These are phyloP conservation scores for Orthosia gothica DNA, from an alignment of 2,888 invertebrate species.

Conservation along the genomic window DNA sequence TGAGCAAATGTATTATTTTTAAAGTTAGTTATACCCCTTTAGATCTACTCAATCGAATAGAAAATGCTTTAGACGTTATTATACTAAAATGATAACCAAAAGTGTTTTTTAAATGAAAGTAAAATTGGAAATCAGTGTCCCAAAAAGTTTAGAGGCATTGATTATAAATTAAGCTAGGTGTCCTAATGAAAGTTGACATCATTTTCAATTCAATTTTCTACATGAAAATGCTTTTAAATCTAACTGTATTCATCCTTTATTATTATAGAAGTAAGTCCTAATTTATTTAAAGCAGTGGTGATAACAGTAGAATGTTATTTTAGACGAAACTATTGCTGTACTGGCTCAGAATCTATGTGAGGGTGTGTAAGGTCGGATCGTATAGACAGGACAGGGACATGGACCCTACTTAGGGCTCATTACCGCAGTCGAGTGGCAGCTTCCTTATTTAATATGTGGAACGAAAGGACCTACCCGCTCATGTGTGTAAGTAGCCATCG, in stretches of 20 bases:
- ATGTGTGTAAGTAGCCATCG: conserved; percentile 59
- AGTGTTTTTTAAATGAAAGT: conserved; percentile 25
- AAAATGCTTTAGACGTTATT: neutral
- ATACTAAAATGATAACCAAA: conserved; percentile 21
- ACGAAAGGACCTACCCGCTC: conserved; percentile 66
- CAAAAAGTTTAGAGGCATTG: conserved; percentile 18
- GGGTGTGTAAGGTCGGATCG: conserved; percentile 55
- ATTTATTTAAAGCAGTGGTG: conserved; percentile 1
- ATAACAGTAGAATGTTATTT: conserved; percentile 21
- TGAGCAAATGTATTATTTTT: neutral
- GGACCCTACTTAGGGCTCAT: conserved; percentile 69
- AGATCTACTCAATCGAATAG: conserved; percentile 1
- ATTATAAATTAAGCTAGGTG: conserved; percentile 26
- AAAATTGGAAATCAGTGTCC: conserved; percentile 8
- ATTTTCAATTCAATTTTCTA: conserved; percentile 14
- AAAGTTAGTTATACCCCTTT: conserved; percentile 13
- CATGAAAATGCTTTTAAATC: conserved; percentile 38
- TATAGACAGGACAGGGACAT: conserved; percentile 53
- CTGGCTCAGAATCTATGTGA: conserved; percentile 38
- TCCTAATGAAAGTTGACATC: conserved; percentile 20
- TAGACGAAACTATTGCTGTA: conserved; percentile 31
- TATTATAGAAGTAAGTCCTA: neutral
- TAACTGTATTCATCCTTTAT: conserved; percentile 1
- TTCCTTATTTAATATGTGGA: conserved; percentile 70
- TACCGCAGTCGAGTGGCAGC: conserved; percentile 63